phyloP scores from a whole-genome alignment of 2,888 invertebrate species.

The Crematogaster levior region DNA sequence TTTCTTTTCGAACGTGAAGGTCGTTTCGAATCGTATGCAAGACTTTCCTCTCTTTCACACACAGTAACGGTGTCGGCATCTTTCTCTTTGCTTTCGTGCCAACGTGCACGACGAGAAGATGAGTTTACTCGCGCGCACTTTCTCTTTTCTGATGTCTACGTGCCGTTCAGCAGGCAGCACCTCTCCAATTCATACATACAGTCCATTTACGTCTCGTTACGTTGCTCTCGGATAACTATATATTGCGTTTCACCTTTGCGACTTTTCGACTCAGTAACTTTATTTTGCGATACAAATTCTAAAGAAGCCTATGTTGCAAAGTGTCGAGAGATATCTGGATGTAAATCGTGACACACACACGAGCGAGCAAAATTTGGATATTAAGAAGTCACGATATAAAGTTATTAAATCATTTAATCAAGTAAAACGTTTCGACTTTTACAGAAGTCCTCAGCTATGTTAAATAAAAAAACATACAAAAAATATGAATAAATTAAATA shows the following conservation, averaged over 20 bases:
- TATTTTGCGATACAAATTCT: background rate
- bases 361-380: too few relatives aligned
- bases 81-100: constrained; percentile 79
- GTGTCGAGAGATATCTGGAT: too few relatives aligned
- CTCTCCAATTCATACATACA: constrained; percentile 31
- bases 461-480: too few relatives aligned
- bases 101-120: constrained; percentile 33
- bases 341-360: too few relatives aligned
- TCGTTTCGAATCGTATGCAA: constrained; percentile 36
- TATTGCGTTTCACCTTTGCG: background rate
- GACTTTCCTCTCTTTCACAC: constrained; percentile 39
- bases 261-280: background rate
- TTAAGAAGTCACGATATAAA: too few relatives aligned
- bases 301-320: background rate
- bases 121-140: constrained; percentile 71
- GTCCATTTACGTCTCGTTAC: background rate
- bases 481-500: too few relatives aligned
- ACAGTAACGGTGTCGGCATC: constrained; percentile 59
- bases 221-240: background rate
- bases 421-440: too few relatives aligned
- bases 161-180: constrained; percentile 64
- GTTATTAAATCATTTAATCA: too few relatives aligned
- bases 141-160: constrained; percentile 78
- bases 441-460: too few relatives aligned
- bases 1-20: constrained; percentile 21